Base-by-base conservation (phyloP, 2,797 vertebrate species). In the Salarias fasciatus region DNA sequence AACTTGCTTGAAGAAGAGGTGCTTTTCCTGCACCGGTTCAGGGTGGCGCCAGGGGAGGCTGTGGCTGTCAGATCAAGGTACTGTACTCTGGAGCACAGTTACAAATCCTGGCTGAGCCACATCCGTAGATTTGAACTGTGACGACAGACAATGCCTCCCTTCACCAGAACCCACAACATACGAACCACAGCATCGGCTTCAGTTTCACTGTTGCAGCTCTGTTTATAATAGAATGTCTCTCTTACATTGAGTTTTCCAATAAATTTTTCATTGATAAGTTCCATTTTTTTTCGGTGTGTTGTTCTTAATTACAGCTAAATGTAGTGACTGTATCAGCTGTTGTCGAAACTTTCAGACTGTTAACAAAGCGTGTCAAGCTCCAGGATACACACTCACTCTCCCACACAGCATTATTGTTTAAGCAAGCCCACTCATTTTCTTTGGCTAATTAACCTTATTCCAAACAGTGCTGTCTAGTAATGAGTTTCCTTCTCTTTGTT, bases 61-160 rank as follows among this genome's bases (percentile, higher is more conserved):
- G 48, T 53, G 53, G 30, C 61, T 69, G 56, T 69, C 65, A 65
- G 69, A 74, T 61, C 54, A 64, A 72, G 15, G 43, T 66, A 56
- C 45, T 44, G 48, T 41, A 68, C 37, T 62, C 53, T 33, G 38
- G 33, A 36, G 15, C 47, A 35, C 58, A 53, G 9, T 38, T 28
- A 59, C 18, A 69, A 69, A 75, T 59, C 52, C 48, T 18, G 9
- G 29, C 33, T 6, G 33, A 6, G 5, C 33, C 9, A 35, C 33
- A 35, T 35, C 1, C 33, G 35, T 35, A 3, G 33, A 9, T 9
- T 9, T 9, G 12, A 48, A 53, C 36, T 42, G 51, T 30, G 41
- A 37, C 14, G 15, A 47, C 5, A 47, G 11, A 46, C 40, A 29
- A 9, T 42, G 24, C 9, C 40, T 41, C 13, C 4, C 8, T 56